Evolutionary conservation across 1,140 invertebrate species (phyloP).

Genomic region (Sarcophaga bullata): DNA sequence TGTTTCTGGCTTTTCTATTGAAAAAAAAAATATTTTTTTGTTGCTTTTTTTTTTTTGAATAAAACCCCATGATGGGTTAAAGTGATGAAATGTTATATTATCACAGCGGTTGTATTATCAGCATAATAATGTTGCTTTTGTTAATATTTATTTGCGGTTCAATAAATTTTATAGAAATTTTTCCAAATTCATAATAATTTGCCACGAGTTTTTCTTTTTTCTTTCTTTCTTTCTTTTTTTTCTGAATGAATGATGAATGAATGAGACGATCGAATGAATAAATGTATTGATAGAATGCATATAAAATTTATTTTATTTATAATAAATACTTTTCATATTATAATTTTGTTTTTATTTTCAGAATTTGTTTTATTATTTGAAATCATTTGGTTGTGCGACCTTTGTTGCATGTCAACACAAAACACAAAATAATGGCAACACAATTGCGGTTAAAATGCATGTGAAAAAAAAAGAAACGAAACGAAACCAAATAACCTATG

Average conservation of each 20-base stretch:
- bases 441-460: constrained; percentile 22
- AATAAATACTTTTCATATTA: neutral
- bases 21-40: too few species aligned
- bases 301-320: constrained; percentile 2
- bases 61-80: neutral
- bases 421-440: constrained; percentile 27
- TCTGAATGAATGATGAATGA: too few species aligned
- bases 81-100: constrained; percentile 35
- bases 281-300: neutral
- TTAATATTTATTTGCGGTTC: constrained; percentile 35
- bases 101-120: constrained; percentile 39
- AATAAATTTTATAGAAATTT: constrained; percentile 37
- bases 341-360: neutral
- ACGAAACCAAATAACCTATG: neutral
- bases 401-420: constrained; percentile 36
- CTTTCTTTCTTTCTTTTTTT: too few species aligned
- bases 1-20: neutral
- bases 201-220: too few species aligned
- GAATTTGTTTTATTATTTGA: constrained; percentile 18
- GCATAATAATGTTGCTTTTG: constrained; percentile 23
- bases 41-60: too few species aligned
- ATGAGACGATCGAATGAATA: too few species aligned
- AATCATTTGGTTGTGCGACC: constrained; percentile 28
- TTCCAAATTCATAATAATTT: neutral
- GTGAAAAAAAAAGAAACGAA: neutral